Conservation (phyloP, 2,888 invertebrate genomes). For the Mimumesa dahlbomi region DNA sequence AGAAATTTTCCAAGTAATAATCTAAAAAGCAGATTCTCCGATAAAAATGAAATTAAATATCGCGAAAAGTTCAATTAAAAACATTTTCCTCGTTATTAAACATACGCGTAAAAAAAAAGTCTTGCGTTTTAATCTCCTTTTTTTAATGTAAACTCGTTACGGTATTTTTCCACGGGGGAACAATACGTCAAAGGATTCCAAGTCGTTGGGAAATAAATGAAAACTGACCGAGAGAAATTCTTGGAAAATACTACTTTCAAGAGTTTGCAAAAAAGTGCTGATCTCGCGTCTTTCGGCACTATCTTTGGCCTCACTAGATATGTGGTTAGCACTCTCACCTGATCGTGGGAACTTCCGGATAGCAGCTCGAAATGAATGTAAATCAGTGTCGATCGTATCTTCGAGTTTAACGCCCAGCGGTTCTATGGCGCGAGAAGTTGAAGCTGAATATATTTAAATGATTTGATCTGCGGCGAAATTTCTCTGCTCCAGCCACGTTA, state of each 20-base stretch:
- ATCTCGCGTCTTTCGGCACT: constrained; percentile 42
- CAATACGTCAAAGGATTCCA: not conserved
- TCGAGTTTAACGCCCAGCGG: constrained; percentile 5
- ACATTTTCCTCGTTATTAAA: too few species aligned
- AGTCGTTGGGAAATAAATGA: constrained; percentile 40
- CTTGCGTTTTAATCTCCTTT: too few species aligned
- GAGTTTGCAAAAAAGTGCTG: constrained; percentile 52
- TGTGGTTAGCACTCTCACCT: constrained; percentile 25
- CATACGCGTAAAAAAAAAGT: too few species aligned
- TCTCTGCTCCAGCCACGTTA: too few species aligned
- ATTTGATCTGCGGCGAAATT: not conserved
- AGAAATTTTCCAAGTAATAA: too few species aligned
- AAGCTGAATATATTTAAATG: constrained; percentile 6
- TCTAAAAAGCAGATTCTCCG: too few species aligned
- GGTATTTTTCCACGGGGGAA: not conserved
- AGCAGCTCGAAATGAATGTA: constrained; percentile 40
- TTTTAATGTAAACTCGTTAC: too few species aligned
- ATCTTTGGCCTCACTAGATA: constrained; percentile 27
- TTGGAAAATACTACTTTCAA: constrained; percentile 31
- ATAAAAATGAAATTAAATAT: too few species aligned
- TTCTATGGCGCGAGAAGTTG: not conserved
- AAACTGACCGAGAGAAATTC: constrained; percentile 51
- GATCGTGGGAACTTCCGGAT: constrained; percentile 31
- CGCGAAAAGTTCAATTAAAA: too few species aligned
- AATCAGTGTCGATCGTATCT: constrained; percentile 41